Percentiles rank a stretch among this genome's conserved stretches.
phyloP scores from a whole-genome alignment of 2,797 vertebrate genomes.

The Rallus crepitans region DNA sequence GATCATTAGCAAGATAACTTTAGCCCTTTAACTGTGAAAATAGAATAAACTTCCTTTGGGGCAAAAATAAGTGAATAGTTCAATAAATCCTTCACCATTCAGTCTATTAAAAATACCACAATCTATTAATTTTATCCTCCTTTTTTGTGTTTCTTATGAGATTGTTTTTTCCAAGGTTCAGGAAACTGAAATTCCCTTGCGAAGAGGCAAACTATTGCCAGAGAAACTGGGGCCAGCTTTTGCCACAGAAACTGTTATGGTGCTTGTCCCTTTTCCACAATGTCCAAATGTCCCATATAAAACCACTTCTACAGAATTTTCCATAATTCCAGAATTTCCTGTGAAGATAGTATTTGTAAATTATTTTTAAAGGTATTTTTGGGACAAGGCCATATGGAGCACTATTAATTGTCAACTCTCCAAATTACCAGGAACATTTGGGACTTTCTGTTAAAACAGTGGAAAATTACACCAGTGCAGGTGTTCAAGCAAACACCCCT shows the following conservation, averaged over 20 bases:
- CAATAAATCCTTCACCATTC: background rate
- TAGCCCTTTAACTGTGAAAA: background rate
- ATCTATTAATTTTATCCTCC: background rate
- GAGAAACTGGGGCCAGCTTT: no score
- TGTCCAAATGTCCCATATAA: background rate
- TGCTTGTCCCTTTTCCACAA: background rate
- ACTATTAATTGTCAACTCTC: slow-evolving; percentile 11
- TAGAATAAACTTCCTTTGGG: background rate
- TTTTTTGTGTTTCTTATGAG: background rate
- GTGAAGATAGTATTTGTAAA: slow-evolving; percentile 37
- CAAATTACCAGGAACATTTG: slow-evolving; percentile 35
- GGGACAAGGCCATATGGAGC: background rate
- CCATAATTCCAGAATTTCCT: background rate
- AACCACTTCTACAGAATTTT: background rate
- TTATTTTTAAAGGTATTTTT: slow-evolving; percentile 45
- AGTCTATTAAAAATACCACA: background rate
- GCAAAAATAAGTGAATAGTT: background rate
- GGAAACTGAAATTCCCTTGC: background rate
- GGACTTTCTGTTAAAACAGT: slow-evolving; percentile 4
- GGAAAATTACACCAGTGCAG: background rate
- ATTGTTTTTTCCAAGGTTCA: background rate
- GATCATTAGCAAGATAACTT: background rate
- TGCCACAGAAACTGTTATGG: background rate
- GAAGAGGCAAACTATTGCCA: no score
- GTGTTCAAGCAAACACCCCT: background rate